These are phyloP conservation scores for Sternotherus odoratus DNA, from an alignment of 2,797 vertebrate genomes.

Conservation along the genomic window DNA sequence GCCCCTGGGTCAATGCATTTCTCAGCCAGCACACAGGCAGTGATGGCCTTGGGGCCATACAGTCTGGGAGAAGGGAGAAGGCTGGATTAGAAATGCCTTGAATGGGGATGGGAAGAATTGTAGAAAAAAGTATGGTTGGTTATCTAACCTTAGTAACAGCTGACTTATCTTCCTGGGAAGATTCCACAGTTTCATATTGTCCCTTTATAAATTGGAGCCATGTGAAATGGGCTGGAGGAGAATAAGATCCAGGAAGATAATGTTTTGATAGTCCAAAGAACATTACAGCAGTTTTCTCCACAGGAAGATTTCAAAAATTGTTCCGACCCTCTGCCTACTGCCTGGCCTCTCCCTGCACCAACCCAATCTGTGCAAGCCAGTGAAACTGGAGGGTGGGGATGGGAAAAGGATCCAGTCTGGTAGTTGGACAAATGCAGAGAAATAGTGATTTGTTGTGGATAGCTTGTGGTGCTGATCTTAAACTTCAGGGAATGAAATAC, in stretches of 20 bases:
- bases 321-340: not conserved
- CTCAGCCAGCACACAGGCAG: not conserved
- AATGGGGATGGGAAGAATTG: not conserved
- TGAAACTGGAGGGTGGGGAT: not conserved
- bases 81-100: not conserved
- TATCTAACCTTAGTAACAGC: not conserved
- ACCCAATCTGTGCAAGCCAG: not conserved
- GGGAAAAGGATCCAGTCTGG: not conserved
- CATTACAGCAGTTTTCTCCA: not conserved
- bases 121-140: not conserved
- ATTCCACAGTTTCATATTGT: not conserved
- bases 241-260: not conserved
- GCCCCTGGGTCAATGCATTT: not conserved
- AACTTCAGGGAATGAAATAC: not conserved
- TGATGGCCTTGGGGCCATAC: not conserved
- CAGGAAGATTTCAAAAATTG: not conserved
- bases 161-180: not conserved
- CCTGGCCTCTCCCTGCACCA: not conserved
- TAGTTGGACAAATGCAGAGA: not conserved
- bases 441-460: not conserved
- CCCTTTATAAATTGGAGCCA: too few relatives aligned
- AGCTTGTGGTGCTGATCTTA: not conserved
- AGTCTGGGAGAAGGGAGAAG: not conserved
- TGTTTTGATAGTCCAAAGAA: not conserved
- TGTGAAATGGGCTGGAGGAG: not conserved